Evolutionary conservation across 2,797 vertebrate genomes (phyloP), one percentile per base, ranked within the genome.

Genomic region (Acanthiza pusilla): DNA sequence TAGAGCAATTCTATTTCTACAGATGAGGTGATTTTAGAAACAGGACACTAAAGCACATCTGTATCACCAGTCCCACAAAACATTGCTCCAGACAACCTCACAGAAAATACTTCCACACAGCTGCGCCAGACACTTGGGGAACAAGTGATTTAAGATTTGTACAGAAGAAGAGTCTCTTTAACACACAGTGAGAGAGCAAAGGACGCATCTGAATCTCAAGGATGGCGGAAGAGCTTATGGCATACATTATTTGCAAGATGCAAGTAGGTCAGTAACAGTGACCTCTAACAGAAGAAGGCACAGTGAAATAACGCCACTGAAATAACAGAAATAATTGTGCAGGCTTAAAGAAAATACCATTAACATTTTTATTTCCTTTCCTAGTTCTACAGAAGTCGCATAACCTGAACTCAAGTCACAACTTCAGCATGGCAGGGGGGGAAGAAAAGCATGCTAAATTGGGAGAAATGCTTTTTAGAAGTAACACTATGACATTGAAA

Each of bases 21-120:
- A 84, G 66, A 88, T 74, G 42, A 88, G 58, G 79, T 90, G 47
- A 86, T 90, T 91, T 83, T 77, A 93, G 73, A 91, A 94, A 93
- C 45, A 74, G 53, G 77, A 91, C 45, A 88, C 81, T 78, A 60
- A 75, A 85, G 57, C 53, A 78, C 74, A 86, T 87, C 76, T 93
- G 83, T 61, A 88, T 65, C 47, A 74, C 50, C 16, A 70, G 63
- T 81, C 16, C 29, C 79, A 93, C 48, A 74, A 77, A 93, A 89
- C 63, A 80, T 4, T 42, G 48, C 42, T 91, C 42, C 70, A 88
- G 65, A 93, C 76, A 36, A 53, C 50, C 61, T 86, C 54, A 85
- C 5, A 61, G 57, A 93, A 89, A 90, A 88, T 65, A 83, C 38
- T 74, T 77, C 45, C 43, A 85, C 61, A 65, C 88, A 95, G 88